phyloP scores from a whole-genome alignment of 2,113 vertebrate species.

The Lasiurus cinereus region DNA sequence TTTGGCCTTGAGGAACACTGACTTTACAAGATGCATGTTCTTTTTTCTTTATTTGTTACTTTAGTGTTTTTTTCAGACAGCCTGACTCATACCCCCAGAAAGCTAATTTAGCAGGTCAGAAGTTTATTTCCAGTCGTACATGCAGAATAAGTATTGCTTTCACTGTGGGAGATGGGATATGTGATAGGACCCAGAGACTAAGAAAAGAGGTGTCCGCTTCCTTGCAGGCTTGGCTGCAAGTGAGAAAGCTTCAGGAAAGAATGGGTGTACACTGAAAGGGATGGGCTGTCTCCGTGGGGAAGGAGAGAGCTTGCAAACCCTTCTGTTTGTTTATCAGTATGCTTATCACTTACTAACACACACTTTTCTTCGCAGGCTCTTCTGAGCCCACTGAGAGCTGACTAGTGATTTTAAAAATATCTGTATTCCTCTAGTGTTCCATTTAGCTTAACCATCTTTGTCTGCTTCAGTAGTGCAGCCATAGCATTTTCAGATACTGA shows the following conservation, averaged over 20 bases:
- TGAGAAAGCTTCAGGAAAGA: conserved; percentile 5
- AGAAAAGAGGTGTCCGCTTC: background rate
- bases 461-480: background rate
- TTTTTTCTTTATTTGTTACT: conserved; percentile 66
- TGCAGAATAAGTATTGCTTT: conserved; percentile 17
- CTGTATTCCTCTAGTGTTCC: background rate
- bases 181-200: background rate
- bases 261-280: background rate
- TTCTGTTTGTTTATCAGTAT: conserved; percentile 2
- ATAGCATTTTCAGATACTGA: background rate
- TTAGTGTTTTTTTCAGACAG: conserved; percentile 52
- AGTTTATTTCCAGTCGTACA: conserved; percentile 35
- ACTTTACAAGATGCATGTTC: conserved; percentile 63
- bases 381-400: background rate
- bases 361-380: background rate
- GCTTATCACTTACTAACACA: background rate
- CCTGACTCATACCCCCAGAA: conserved; percentile 57
- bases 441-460: conserved; percentile 1
- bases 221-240: background rate
- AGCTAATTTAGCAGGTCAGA: background rate
- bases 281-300: background rate
- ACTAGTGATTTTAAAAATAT: background rate
- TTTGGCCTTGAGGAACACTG: background rate
- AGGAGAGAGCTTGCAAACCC: background rate
- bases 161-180: background rate